These are phyloP conservation scores for Scolopax mira DNA, from an alignment of 2,113 vertebrate species.

Conservation along the genomic window DNA sequence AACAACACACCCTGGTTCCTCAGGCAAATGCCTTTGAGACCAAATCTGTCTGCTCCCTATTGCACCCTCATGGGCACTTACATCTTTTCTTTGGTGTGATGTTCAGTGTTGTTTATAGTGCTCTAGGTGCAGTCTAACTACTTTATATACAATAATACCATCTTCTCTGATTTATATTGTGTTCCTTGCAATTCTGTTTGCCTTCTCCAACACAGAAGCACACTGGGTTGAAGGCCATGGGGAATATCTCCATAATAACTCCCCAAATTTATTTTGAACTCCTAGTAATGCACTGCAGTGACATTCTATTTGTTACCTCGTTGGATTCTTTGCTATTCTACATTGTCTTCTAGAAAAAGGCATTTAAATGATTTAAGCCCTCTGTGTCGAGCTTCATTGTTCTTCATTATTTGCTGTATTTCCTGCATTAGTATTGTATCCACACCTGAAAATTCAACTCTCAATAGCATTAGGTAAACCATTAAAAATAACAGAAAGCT, in stretches of 20 bases:
- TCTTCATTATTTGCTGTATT: slow-evolving; percentile 14
- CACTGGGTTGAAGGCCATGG: slow-evolving; percentile 21
- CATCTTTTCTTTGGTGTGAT: slow-evolving; percentile 56
- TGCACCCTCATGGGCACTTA: slow-evolving; percentile 54
- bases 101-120: slow-evolving; percentile 58
- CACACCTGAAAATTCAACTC: slow-evolving; percentile 44
- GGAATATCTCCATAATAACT: slow-evolving; percentile 59
- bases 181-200: slow-evolving; percentile 48
- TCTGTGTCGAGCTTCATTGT: not conserved
- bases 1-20: slow-evolving; percentile 16
- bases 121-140: slow-evolving; percentile 55
- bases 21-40: slow-evolving; percentile 17
- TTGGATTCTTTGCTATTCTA: slow-evolving; percentile 43
- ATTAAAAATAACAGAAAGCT: slow-evolving; percentile 45
- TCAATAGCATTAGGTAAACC: slow-evolving; percentile 17
- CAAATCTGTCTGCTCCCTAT: not conserved
- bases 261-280: slow-evolving; percentile 57
- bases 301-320: slow-evolving; percentile 41
- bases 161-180: slow-evolving; percentile 63
- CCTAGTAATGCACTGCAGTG: not conserved
- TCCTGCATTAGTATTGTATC: slow-evolving; percentile 39
- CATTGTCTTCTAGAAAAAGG: slow-evolving; percentile 36
- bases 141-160: slow-evolving; percentile 62
- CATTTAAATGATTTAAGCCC: slow-evolving; percentile 55
- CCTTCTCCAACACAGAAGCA: slow-evolving; percentile 33